phyloP scores from a whole-genome alignment of 2,888 invertebrate species.

The Drosophila multiciliata region DNA sequence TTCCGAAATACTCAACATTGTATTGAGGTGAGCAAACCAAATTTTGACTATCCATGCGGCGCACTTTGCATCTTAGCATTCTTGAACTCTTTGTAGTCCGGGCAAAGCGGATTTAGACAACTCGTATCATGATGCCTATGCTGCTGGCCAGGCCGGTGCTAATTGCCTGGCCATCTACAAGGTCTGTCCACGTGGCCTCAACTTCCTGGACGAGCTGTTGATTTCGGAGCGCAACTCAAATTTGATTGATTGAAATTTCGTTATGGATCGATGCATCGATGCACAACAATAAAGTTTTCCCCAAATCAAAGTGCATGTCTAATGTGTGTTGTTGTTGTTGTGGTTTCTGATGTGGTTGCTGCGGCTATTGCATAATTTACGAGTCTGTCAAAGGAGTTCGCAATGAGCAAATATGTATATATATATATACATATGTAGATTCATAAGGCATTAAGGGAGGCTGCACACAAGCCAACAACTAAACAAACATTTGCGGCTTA shows the following conservation, averaged over 20 bases:
- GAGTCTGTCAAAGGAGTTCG: slow-evolving; percentile 45
- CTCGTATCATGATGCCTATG: slow-evolving; percentile 87
- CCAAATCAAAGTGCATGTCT: slow-evolving; percentile 74
- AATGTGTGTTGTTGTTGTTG: slow-evolving; percentile 57
- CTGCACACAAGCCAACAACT: slow-evolving; percentile 19
- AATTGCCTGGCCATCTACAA: slow-evolving; percentile 88
- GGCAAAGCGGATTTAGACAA: slow-evolving; percentile 85
- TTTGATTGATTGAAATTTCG: slow-evolving; percentile 83
- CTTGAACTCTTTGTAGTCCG: slow-evolving; percentile 57
- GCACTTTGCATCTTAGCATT: neutral
- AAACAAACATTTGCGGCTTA: slow-evolving; percentile 28
- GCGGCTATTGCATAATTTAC: slow-evolving; percentile 72
- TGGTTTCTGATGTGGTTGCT: slow-evolving; percentile 47
- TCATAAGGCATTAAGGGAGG: slow-evolving; percentile 39
- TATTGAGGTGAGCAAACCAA: slow-evolving; percentile 75
- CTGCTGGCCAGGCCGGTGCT: slow-evolving; percentile 88
- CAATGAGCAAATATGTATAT: slow-evolving; percentile 13
- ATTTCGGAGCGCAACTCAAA: slow-evolving; percentile 55
- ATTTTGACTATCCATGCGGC: neutral
- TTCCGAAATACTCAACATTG: slow-evolving; percentile 76
- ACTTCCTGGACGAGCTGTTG: slow-evolving; percentile 86
- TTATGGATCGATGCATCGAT: slow-evolving; percentile 34
- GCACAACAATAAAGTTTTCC: slow-evolving; percentile 62
- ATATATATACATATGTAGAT: slow-evolving; percentile 7
- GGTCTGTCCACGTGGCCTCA: slow-evolving; percentile 87